phyloP scores from a whole-genome alignment of 2,113 vertebrate genomes.

The Nycticebus coucang region DNA sequence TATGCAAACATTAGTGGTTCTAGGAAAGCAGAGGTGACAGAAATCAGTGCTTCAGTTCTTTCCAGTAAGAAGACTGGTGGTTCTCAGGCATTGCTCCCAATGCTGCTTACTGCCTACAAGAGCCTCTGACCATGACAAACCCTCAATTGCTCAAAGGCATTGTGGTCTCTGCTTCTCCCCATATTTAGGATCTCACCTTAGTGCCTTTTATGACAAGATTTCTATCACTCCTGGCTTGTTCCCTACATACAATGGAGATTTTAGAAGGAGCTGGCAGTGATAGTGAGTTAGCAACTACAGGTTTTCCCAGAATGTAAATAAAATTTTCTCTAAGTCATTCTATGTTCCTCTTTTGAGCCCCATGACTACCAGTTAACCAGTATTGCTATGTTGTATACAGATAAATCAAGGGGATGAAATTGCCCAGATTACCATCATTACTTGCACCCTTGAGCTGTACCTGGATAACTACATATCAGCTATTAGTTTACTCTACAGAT shows the following conservation, averaged over 20 bases:
- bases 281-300: not conserved
- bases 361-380: not conserved
- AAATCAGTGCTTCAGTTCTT: not conserved
- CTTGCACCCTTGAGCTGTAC: no score
- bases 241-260: not conserved
- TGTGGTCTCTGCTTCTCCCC: not conserved
- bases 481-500: not conserved
- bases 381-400: not conserved
- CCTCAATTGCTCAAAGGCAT: not conserved
- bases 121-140: not conserved
- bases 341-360: not conserved
- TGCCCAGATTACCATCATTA: not conserved
- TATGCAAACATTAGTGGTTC: not conserved
- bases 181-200: not conserved
- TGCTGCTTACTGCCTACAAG: accelerated
- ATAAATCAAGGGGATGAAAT: not conserved
- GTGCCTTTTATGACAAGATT: not conserved
- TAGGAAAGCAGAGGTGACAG: not conserved
- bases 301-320: not conserved
- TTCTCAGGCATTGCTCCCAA: not conserved
- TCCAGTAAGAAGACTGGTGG: not conserved
- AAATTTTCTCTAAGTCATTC: not conserved
- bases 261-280: not conserved
- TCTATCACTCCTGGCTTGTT: no score
- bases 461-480: not conserved